Base-by-base conservation (phyloP, 2,797 vertebrate species). In the Gallinago nigripennis region DNA sequence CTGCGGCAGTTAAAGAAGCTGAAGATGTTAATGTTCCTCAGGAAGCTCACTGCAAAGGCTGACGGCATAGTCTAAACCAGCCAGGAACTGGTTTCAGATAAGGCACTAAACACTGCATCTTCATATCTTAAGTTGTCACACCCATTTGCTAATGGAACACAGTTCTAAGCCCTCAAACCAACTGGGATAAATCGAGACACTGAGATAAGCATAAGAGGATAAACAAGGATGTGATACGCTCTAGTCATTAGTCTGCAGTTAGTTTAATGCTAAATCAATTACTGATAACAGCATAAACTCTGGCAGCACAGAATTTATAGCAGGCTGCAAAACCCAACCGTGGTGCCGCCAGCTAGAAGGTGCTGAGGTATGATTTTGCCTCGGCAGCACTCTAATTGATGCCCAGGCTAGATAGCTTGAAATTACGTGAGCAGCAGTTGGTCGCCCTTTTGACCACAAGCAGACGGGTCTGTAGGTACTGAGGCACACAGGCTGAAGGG, bases 241-340 rank as follows among this genome's bases (percentile, higher is more conserved):
- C 82, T 7, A 86, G 70, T 73, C 93, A 93, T 90, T 95, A 93
- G 63, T 73, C 88, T 92, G 86, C 83, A 86, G 60, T 73, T 85
- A 86, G 88, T 69, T 92, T 94, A 95, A 92, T 77, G 88, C 81
- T 93, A 84, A 96, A 96, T 95, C 93, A 90, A 82, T 95, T 94
- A 92, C 86, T 80, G 86, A 78, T 77, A 90, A 60, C 80, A 93
- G 86, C 88, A 86, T 31, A 82, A 92, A 82, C 54, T 75, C 69
- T 63, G 69, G 60, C 78, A 95, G 88, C 77, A 70, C 23, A 64
- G 56, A 41, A 90, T 79, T 84, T 66, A 79, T 2, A 30, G 66
- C 2, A 76, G 70, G 70, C 63, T 90, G 81, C 86, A 92, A 54
- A 51, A 9, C 28, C 31, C 73, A 84, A 3, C 25, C 17, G 10